Base-by-base conservation (phyloP, 2,888 invertebrate genomes). In the Lutraria lutraria region DNA sequence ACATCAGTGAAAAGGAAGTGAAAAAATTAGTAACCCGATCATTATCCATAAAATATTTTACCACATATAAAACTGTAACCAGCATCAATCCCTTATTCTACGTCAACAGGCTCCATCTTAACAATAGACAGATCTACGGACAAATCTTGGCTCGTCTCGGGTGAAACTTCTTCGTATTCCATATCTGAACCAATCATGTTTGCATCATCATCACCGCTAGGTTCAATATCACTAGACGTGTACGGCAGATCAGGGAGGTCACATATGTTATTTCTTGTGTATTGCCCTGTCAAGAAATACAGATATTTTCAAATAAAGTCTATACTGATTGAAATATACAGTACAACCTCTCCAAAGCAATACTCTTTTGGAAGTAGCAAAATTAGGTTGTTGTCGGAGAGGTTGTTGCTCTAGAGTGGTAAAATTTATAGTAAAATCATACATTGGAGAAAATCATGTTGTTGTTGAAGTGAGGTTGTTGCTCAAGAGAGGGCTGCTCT, bases 61-160 rank as follows among this genome's bases (percentile, higher is more conserved):
- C 60, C 60, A 60, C 6, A 76, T 76, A 76, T 34, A 25, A 29
- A 10, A 25, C 19, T 34, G 25, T 16, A 25, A 8, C 6, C 21
- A 25, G 19, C 21, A 19, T 21, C 15, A 4, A 56, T 56, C 56
- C 15, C 21, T 60, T n/a, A 60, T 21, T 87, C 83, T 12, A 53
- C 53, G 1, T 87, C 87, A 4, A 34, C 53, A 21, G 83, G 83
- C 56, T 87, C 87, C 15, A 72, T 83, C 56, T 87, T 87, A 13
- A 87, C 87, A 34, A 87, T 53, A 1, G 87, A 87, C 34, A 87
- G 76, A 60, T 87, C 87, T 25, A 87, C 31, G 10, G 82, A 31
- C 0, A 25, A 10, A 21, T 76, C 76, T 2, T 72, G 29, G 16
- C 72, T 72, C 15, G 72, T 25, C 15, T 25, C 72, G 0, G 84